A percentile compares a stretch with the other conserved stretches of the same genome.
Evolutionary conservation across 2,113 vertebrate species (phyloP).

Genomic region (Pteropus alecto): DNA sequence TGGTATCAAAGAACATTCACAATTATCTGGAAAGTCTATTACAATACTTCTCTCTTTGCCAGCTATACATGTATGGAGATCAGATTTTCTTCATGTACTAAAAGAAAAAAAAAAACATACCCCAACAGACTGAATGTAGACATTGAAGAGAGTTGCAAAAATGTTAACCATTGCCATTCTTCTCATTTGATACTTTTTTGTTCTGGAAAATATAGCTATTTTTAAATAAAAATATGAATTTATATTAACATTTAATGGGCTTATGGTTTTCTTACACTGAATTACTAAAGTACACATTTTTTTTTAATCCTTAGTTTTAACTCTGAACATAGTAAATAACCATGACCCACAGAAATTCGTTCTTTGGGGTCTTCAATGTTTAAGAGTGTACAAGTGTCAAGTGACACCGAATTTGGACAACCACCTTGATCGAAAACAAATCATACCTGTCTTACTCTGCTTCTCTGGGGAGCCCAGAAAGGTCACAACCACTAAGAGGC

Average conservation of each 20-base stretch:
- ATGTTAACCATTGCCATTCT: background rate
- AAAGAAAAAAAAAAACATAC: background rate
- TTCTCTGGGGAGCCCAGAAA: background rate
- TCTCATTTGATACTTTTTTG: background rate
- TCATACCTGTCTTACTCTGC: background rate
- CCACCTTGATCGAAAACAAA: background rate
- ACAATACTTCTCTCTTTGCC: background rate
- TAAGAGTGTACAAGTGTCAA: background rate
- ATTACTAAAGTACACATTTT: background rate
- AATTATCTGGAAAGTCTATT: background rate
- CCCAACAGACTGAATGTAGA: background rate
- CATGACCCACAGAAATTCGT: background rate
- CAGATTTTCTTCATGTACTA: constrained; percentile 16
- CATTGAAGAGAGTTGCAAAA: background rate
- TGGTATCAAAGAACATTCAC: background rate
- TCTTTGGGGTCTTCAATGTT: background rate
- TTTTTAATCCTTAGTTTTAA: background rate
- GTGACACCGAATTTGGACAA: background rate
- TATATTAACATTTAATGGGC: background rate
- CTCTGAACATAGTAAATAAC: background rate
- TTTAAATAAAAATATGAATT: background rate
- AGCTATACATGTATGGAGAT: background rate
- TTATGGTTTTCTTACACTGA: constrained; percentile 10
- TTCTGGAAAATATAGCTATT: background rate
- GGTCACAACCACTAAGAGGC: background rate